phyloP scores from a whole-genome alignment of 2,888 invertebrate species.

The Tuta absoluta region DNA sequence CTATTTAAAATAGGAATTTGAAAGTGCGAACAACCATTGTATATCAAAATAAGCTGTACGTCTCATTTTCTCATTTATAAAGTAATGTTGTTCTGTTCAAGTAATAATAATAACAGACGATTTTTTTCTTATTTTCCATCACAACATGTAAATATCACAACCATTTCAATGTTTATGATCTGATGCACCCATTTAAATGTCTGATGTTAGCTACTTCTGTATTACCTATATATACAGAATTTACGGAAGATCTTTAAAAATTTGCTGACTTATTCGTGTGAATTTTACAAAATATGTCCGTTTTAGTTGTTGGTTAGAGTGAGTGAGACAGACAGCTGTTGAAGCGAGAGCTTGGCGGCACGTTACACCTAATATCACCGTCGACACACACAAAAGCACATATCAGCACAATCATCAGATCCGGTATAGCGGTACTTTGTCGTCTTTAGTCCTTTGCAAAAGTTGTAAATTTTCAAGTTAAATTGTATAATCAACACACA shows the following conservation, averaged over 20 bases:
- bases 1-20: conserved; percentile 2
- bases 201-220: too few species aligned
- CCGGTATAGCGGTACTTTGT: not conserved
- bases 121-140: too few species aligned
- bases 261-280: too few species aligned
- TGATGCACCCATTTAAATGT: too few species aligned
- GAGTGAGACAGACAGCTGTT: conserved; percentile 5
- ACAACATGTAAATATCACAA: not conserved
- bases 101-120: too few species aligned
- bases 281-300: too few species aligned
- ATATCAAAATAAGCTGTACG: not conserved
- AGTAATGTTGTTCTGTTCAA: too few species aligned
- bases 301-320: not conserved
- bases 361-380: conserved; percentile 35
- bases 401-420: conserved; percentile 25
- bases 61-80: conserved; percentile 9
- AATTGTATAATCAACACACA: too few species aligned
- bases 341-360: conserved; percentile 21
- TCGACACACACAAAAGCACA: conserved; percentile 32
- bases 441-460: not conserved
- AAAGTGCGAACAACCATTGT: conserved; percentile 10
- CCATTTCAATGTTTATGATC: not conserved
- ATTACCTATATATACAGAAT: too few species aligned
- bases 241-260: too few species aligned
- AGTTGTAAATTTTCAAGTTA: too few species aligned